Evolutionary conservation across 2,797 vertebrate species (phyloP).

Genomic region (Danio aesculapii): DNA sequence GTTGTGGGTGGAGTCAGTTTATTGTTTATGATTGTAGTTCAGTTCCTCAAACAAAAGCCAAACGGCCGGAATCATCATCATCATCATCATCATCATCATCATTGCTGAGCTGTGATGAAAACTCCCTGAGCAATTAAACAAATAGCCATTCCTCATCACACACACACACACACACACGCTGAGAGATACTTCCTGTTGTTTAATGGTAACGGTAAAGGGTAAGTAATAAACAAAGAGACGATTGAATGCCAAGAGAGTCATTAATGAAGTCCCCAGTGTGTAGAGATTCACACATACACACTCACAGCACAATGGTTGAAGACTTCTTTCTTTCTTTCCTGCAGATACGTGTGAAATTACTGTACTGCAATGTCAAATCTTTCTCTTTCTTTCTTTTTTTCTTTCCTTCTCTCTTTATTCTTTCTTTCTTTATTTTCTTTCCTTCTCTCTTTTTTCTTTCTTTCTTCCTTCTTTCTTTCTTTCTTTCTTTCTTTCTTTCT

Average conservation of each 20-base stretch:
- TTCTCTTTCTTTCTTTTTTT: too few relatives aligned
- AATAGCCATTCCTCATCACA: constrained; percentile 1
- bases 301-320: too few relatives aligned
- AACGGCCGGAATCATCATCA: neutral
- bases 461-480: neutral
- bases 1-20: constrained; percentile 5
- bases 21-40: constrained; percentile 19
- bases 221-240: constrained; percentile 43
- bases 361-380: too few relatives aligned
- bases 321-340: too few relatives aligned
- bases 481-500: too few relatives aligned
- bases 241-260: constrained; percentile 33
- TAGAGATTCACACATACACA: neutral
- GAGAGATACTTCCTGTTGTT: constrained; percentile 49
- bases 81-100: too few relatives aligned
- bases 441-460: too few relatives aligned
- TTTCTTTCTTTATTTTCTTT: constrained; percentile 20
- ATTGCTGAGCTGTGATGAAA: constrained; percentile 11
- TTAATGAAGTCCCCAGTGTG: constrained; percentile 26
- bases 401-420: too few relatives aligned
- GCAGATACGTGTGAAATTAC: too few relatives aligned
- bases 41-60: constrained; percentile 32
- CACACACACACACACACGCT: neutral
- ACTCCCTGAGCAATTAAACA: constrained; percentile 35
- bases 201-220: constrained; percentile 46